These are phyloP conservation scores for Mythimna albipuncta DNA, from an alignment of 2,888 invertebrate genomes.

Conservation along the genomic window DNA sequence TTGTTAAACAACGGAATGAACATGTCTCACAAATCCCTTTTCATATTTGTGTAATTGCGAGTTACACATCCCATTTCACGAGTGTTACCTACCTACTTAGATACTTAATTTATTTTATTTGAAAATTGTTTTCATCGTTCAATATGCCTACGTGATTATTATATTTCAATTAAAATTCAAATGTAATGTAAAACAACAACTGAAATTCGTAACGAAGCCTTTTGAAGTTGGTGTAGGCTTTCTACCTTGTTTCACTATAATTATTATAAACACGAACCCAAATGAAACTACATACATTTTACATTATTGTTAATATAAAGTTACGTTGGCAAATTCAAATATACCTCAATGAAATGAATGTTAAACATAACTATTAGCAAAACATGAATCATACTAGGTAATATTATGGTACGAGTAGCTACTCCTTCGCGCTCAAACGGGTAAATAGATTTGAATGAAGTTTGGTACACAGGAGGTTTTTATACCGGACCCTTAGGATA, in stretches of 20 bases:
- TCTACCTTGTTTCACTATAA: conserved; percentile 32
- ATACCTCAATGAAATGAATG: conserved; percentile 15
- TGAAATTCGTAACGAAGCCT: conserved; percentile 23
- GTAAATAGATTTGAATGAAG: no score
- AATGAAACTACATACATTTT: conserved; percentile 33
- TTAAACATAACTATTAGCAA: conserved; percentile 2
- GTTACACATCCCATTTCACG: conserved; percentile 25
- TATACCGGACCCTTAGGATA: no score
- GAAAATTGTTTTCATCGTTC: conserved; percentile 2
- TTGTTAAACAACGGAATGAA: conserved; percentile 33
- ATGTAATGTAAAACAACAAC: conserved; percentile 13
- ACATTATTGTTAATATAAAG: conserved; percentile 26
- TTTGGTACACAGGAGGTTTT: no score
- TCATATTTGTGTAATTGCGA: conserved; percentile 34
- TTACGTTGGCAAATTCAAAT: conserved; percentile 17
- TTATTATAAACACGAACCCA: conserved; percentile 37
- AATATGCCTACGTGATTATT: conserved; percentile 16
- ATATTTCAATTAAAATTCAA: conserved; percentile 37
- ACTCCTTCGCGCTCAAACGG: no score
- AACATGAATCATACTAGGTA: neutral
- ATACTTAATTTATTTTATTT: conserved; percentile 24
- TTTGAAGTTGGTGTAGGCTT: conserved; percentile 35
- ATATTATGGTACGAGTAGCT: no score
- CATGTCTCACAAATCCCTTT: conserved; percentile 35
- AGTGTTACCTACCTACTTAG: neutral